A percentile compares a stretch with the other conserved stretches of the same genome.
phyloP scores from a whole-genome alignment of 1,140 invertebrate genomes.

The Drosophila tani region DNA sequence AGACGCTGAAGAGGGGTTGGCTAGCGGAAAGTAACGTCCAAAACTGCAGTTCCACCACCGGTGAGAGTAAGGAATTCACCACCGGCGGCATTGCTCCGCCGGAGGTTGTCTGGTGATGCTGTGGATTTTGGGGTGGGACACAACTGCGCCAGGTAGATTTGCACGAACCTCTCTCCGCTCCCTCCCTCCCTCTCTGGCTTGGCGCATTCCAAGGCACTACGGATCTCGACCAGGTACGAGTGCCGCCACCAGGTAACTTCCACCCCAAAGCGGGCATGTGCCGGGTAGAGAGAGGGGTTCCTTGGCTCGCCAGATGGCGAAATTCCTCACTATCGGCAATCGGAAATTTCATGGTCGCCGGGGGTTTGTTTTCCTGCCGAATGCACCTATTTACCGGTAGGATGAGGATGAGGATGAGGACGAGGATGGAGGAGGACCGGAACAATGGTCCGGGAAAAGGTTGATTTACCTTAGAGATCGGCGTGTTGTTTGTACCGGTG shows the following conservation, averaged over 20 bases:
- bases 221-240: slow-evolving; percentile 5
- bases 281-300: slow-evolving; percentile 47
- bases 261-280: slow-evolving; percentile 52
- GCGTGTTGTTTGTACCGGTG: slow-evolving; percentile 53
- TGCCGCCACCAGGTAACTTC: slow-evolving; percentile 61
- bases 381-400: slow-evolving; percentile 53
- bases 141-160: slow-evolving; percentile 78
- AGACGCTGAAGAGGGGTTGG: slow-evolving; percentile 59
- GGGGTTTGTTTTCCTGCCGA: slow-evolving; percentile 51
- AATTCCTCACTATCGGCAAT: slow-evolving; percentile 47
- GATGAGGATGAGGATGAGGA: slow-evolving; percentile 38
- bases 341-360: slow-evolving; percentile 66
- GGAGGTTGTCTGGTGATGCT: slow-evolving; percentile 60
- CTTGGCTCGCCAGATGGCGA: slow-evolving; percentile 48
- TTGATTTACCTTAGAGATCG: slow-evolving; percentile 66
- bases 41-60: slow-evolving; percentile 71
- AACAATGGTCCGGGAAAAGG: slow-evolving; percentile 56
- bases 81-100: slow-evolving; percentile 23
- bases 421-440: slow-evolving; percentile 18
- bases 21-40: slow-evolving; percentile 56
- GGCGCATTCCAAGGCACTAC: slow-evolving; percentile 78
- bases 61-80: background rate
- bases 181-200: slow-evolving; percentile 47
- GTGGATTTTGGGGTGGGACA: slow-evolving; percentile 62
- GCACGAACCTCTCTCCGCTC: slow-evolving; percentile 59